Evolutionary conservation across 1,140 invertebrate species (phyloP).

Genomic region (Gerris buenoi): DNA sequence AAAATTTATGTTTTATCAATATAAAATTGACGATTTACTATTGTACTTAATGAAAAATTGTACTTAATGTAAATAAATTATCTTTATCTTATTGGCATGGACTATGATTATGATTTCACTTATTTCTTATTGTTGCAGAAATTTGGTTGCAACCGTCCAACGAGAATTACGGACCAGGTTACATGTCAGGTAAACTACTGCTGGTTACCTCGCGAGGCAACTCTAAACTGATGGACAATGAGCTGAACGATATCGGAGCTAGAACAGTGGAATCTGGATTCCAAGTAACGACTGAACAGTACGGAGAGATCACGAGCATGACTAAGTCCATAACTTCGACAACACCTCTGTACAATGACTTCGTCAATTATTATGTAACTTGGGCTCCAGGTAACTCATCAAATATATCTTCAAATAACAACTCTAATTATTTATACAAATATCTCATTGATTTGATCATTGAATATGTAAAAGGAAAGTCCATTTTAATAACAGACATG

Average conservation of each 20-base stretch:
- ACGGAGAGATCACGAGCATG: not conserved
- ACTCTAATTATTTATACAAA: not conserved
- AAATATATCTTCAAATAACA: not conserved
- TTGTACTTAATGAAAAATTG: no score
- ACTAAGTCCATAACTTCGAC: not conserved
- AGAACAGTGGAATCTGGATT: conserved; percentile 2
- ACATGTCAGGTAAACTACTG: conserved; percentile 11
- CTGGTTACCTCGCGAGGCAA: conserved; percentile 4
- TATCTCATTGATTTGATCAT: no score
- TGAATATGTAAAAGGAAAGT: no score
- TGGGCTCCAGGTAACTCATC: conserved; percentile 39
- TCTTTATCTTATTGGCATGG: no score
- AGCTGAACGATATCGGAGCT: conserved; percentile 1
- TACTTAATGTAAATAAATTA: no score
- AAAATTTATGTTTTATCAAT: no score
- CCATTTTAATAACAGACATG: no score
- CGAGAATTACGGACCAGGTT: conserved; percentile 12
- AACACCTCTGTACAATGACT: conserved; percentile 37
- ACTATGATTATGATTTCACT: no score
- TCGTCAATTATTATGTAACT: conserved; percentile 38
- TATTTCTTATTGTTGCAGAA: conserved; percentile 34
- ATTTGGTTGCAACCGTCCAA: conserved; percentile 11
- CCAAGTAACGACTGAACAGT: not conserved
- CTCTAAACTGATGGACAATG: not conserved
- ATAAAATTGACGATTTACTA: no score